phyloP scores from a whole-genome alignment of 2,888 invertebrate species.

The Onchidella celtica region DNA sequence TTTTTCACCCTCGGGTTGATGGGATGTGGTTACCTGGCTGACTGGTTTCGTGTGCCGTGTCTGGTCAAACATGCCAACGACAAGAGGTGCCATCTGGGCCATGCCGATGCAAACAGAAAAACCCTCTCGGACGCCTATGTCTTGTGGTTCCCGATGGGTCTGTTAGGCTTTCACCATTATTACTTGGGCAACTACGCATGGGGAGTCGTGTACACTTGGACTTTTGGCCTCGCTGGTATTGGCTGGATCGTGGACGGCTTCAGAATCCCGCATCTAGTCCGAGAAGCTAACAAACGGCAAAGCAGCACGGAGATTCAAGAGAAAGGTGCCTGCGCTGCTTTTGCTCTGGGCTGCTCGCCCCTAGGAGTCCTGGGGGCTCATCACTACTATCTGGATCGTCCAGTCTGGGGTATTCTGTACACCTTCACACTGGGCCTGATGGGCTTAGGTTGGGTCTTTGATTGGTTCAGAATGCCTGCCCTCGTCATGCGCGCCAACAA shows the following conservation, averaged over 20 bases:
- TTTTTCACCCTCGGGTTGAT: constrained; percentile 63
- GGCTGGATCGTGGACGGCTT: constrained; percentile 57
- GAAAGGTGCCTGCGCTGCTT: constrained; percentile 37
- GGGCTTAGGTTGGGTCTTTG: constrained; percentile 62
- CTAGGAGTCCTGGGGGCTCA: constrained; percentile 53
- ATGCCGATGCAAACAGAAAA: constrained; percentile 56
- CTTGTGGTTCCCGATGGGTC: constrained; percentile 55
- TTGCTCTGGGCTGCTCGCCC: constrained; percentile 45
- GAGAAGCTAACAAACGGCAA: constrained; percentile 45
- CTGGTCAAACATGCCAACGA: constrained; percentile 59
- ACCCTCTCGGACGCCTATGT: constrained; percentile 51
- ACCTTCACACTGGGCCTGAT: constrained; percentile 45
- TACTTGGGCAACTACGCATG: constrained; percentile 52
- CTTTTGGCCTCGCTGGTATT: constrained; percentile 54
- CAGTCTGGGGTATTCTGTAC: constrained; percentile 51
- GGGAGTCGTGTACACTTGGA: constrained; percentile 53
- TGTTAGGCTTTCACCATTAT: constrained; percentile 57
- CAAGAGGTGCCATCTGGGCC: constrained; percentile 10
- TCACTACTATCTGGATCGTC: constrained; percentile 54
- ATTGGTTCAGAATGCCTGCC: constrained; percentile 65
- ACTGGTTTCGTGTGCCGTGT: constrained; percentile 62
- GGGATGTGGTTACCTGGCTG: constrained; percentile 62
- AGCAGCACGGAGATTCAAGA: neutral
- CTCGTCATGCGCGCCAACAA: constrained; percentile 62
- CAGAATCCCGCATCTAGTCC: constrained; percentile 53